Conservation (phyloP, 2,797 vertebrate species). For the Hydrolagus colliei region DNA sequence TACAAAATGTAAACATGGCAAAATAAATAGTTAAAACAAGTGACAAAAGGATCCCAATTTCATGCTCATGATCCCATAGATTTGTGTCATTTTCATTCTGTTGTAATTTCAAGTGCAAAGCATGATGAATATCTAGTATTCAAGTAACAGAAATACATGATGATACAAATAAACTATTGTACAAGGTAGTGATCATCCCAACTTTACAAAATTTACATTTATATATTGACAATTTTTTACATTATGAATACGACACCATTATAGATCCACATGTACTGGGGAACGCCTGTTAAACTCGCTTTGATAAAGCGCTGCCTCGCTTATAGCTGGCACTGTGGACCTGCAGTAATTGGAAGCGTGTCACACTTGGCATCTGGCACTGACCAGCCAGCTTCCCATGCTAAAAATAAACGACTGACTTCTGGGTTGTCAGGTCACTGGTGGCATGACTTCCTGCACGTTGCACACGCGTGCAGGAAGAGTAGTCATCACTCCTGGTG, state of each 20-base stretch:
- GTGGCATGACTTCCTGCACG: too few species aligned
- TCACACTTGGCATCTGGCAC: too few species aligned
- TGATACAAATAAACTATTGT: conserved; percentile 95
- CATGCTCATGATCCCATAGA: conserved; percentile 85
- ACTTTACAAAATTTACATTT: conserved; percentile 90
- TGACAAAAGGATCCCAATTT: conserved; percentile 76
- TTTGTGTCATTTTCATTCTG: conserved; percentile 74
- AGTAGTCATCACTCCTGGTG: too few species aligned
- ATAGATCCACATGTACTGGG: conserved; percentile 50
- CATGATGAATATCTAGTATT: conserved; percentile 87
- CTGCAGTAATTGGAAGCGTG: too few species aligned
- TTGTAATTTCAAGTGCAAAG: conserved; percentile 90
- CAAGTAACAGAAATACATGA: conserved; percentile 89
- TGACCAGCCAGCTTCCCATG: too few species aligned
- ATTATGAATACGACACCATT: conserved; percentile 64
- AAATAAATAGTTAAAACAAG: conserved; percentile 96
- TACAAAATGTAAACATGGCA: conserved; percentile 96
- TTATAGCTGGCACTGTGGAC: too few species aligned
- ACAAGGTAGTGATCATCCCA: conserved; percentile 91
- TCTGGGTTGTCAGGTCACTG: too few species aligned
- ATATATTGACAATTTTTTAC: conserved; percentile 67
- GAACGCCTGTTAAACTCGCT: too few species aligned
- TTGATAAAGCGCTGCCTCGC: too few species aligned
- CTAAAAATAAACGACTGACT: too few species aligned
- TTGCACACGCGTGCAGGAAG: too few species aligned